Percentiles rank a stretch among this genome's conserved stretches.
Conservation (phyloP, 2,888 invertebrate species). For the Cataglyphis cursor region DNA sequence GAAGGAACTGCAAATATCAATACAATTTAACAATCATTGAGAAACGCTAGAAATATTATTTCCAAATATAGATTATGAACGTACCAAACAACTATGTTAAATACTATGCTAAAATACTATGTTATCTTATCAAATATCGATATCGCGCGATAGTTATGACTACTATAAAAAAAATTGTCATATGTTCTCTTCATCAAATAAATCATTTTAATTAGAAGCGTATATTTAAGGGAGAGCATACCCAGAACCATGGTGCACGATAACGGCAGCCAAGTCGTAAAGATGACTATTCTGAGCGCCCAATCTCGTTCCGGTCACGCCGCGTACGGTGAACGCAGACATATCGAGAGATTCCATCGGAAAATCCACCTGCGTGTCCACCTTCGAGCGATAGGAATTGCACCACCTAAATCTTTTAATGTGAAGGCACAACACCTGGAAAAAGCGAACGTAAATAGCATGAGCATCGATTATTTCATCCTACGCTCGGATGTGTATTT, state of each 20-base stretch:
- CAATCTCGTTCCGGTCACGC: conserved; percentile 90
- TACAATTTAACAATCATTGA: not conserved
- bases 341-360: conserved; percentile 92
- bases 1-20: not conserved
- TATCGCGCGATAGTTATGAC: not conserved
- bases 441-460: conserved; percentile 38
- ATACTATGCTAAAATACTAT: too few relatives aligned
- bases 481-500: conserved; percentile 16
- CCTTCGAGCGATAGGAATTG: conserved; percentile 93
- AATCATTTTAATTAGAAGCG: conserved; percentile 11
- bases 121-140: conserved; percentile 38
- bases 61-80: not conserved
- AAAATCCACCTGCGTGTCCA: conserved; percentile 93
- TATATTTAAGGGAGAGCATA: conserved; percentile 82
- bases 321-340: conserved; percentile 91
- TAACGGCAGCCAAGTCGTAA: conserved; percentile 93
- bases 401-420: conserved; percentile 95
- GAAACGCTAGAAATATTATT: not conserved
- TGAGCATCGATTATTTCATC: conserved; percentile 13
- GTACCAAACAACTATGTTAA: too few relatives aligned
- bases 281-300: conserved; percentile 89
- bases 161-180: not conserved
- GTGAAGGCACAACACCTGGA: conserved; percentile 92
- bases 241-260: conserved; percentile 94
- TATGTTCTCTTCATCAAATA: not conserved